Conservation (phyloP, 2,888 invertebrate species). For the Boloria euphrosyne region DNA sequence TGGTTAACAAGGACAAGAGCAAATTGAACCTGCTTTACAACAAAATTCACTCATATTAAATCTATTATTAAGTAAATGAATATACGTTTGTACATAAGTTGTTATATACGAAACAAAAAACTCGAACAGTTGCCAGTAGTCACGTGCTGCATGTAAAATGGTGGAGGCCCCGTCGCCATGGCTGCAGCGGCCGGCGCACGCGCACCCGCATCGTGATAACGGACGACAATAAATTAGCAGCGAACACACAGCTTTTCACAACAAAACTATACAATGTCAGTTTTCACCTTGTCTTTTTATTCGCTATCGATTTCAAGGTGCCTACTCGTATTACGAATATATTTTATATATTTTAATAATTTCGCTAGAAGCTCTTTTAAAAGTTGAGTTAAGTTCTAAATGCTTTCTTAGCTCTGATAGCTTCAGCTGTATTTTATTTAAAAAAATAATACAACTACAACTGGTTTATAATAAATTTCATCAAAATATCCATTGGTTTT, state of each 20-base stretch:
- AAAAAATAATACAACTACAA: too few species aligned
- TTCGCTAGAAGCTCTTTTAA: too few species aligned
- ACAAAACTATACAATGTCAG: constrained; percentile 59
- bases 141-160: constrained; percentile 74
- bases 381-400: too few species aligned
- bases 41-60: too few species aligned
- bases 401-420: too few species aligned
- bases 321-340: constrained; percentile 9
- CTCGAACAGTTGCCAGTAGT: constrained; percentile 59
- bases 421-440: too few species aligned
- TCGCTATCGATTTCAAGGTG: constrained; percentile 45
- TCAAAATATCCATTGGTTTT: too few species aligned
- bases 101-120: constrained; percentile 40
- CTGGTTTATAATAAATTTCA: too few species aligned
- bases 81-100: neutral
- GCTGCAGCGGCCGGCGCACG: constrained; percentile 58
- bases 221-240: constrained; percentile 72
- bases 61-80: neutral
- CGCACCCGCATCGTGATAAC: constrained; percentile 79
- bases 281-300: constrained; percentile 74
- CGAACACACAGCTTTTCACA: constrained; percentile 73
- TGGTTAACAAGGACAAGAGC: too few species aligned
- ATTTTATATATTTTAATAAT: neutral
- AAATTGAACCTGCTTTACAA: too few species aligned
- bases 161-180: constrained; percentile 52